Percentiles rank a stretch among this genome's conserved stretches.
Evolutionary conservation across 2,888 invertebrate species (phyloP).

Genomic region (Lithophane leautieri): DNA sequence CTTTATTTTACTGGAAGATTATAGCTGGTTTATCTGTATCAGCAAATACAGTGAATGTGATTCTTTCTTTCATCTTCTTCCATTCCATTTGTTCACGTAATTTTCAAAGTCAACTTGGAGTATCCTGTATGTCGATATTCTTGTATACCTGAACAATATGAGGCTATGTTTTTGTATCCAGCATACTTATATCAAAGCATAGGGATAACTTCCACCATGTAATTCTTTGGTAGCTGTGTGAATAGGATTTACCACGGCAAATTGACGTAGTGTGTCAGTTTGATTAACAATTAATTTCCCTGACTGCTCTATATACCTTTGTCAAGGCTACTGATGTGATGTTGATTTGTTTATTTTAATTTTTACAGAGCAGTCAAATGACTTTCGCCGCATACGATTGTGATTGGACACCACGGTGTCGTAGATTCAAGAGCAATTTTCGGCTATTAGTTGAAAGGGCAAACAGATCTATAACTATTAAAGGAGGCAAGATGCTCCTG

Average conservation of each 20-base stretch:
- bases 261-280: too few species aligned
- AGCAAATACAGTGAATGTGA: conserved; percentile 70
- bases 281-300: too few species aligned
- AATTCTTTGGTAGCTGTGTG: neutral
- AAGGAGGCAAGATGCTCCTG: conserved; percentile 81
- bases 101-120: conserved; percentile 67
- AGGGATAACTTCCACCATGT: conserved; percentile 76
- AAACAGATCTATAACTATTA: conserved; percentile 77
- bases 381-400: conserved; percentile 78
- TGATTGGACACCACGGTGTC: conserved; percentile 78
- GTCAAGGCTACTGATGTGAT: too few species aligned
- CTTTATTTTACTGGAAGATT: conserved; percentile 75
- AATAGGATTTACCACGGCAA: too few species aligned
- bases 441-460: conserved; percentile 80
- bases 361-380: conserved; percentile 77
- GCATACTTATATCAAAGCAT: conserved; percentile 75
- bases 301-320: too few species aligned
- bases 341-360: neutral
- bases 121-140: conserved; percentile 78
- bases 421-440: conserved; percentile 80
- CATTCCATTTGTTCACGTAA: conserved; percentile 71
- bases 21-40: conserved; percentile 71
- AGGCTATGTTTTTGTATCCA: conserved; percentile 71
- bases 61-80: conserved; percentile 73
- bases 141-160: conserved; percentile 74